These are phyloP conservation scores for Acronicta psi DNA, from an alignment of 2,888 invertebrate species.

Conservation along the genomic window DNA sequence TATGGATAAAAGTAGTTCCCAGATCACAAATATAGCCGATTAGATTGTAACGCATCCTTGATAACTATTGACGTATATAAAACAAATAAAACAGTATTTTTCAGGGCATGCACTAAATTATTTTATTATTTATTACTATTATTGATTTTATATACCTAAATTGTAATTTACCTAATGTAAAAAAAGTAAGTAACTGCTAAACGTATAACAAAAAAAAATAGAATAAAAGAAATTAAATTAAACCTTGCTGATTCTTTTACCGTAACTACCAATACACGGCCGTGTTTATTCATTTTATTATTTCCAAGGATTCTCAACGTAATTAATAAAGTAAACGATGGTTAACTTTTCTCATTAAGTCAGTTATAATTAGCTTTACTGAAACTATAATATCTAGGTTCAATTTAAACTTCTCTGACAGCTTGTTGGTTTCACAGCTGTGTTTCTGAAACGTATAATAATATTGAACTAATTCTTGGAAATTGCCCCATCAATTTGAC, in stretches of 20 bases:
- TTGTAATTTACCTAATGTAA: too few relatives aligned
- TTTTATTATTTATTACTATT: too few relatives aligned
- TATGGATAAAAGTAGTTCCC: neutral
- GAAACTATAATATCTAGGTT: constrained; percentile 44
- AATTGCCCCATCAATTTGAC: constrained; percentile 4
- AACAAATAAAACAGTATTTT: too few relatives aligned
- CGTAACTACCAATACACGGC: constrained; percentile 21
- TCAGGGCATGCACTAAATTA: too few relatives aligned
- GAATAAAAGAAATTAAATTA: too few relatives aligned
- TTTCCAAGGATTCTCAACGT: constrained; percentile 34
- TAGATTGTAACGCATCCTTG: too few relatives aligned
- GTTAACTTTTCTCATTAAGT: constrained; percentile 51
- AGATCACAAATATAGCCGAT: neutral
- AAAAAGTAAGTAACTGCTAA: too few relatives aligned
- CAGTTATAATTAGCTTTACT: constrained; percentile 42
- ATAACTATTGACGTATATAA: too few relatives aligned
- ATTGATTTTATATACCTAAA: too few relatives aligned
- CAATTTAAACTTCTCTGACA: constrained; percentile 46
- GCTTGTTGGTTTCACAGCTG: constrained; percentile 17
- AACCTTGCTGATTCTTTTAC: neutral
- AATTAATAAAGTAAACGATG: constrained; percentile 45
- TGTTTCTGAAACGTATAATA: constrained; percentile 4
- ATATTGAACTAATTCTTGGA: constrained; percentile 1
- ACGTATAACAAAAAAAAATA: too few relatives aligned
- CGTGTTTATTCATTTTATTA: constrained; percentile 28